Evolutionary conservation across 2,888 invertebrate genomes (phyloP).

Genomic region (Lycia hirtaria): DNA sequence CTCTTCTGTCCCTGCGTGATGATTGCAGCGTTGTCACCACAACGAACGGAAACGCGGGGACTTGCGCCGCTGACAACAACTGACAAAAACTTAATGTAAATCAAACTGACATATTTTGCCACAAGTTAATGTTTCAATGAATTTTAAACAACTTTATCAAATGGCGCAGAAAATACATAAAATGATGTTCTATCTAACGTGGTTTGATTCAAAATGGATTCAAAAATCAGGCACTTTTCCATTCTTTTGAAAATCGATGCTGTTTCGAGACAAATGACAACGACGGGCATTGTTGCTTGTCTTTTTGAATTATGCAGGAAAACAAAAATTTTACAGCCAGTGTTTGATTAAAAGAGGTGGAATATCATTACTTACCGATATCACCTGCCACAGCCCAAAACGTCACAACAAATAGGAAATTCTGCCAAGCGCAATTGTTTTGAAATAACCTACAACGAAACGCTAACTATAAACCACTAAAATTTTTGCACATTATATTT

Average conservation of each 20-base stretch:
- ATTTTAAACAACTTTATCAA: conserved; percentile 1
- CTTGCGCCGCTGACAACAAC: conserved; percentile 62
- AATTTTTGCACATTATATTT: no score
- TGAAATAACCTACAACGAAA: no score
- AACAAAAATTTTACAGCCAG: conserved; percentile 45
- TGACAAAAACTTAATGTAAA: conserved; percentile 53
- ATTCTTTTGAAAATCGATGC: conserved; percentile 71
- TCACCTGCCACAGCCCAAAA: no score
- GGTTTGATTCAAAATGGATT: conserved; percentile 57
- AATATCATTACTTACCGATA: no score
- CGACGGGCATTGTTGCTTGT: conserved; percentile 73
- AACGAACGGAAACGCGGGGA: conserved; percentile 61
- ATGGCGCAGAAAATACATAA: conserved; percentile 8
- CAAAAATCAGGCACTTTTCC: conserved; percentile 55
- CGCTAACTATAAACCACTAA: no score
- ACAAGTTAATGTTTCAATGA: neutral
- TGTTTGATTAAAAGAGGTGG: neutral
- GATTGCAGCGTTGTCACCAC: conserved; percentile 58
- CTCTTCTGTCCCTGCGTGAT: conserved; percentile 81
- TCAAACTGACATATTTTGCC: conserved; percentile 49
- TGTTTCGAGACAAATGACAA: conserved; percentile 77
- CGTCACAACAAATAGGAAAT: no score
- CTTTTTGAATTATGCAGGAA: conserved; percentile 68
- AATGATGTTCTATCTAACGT: conserved; percentile 51
- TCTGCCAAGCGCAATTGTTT: no score